phyloP scores from a whole-genome alignment of 2,113 vertebrate species.

The Bos taurus region DNA sequence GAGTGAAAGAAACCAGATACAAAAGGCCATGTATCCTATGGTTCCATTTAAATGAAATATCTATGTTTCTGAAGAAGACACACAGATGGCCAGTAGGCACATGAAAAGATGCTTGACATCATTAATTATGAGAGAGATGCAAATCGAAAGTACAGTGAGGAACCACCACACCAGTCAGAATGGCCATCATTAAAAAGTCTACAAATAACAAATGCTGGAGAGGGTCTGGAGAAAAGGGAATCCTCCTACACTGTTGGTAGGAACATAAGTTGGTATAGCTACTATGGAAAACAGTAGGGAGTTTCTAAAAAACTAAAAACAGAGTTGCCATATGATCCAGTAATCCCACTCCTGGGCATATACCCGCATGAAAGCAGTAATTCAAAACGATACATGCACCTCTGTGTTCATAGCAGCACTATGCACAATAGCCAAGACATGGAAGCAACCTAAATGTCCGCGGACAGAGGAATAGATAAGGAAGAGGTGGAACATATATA shows the following conservation, averaged over 20 bases:
- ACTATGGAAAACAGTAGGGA: neutral
- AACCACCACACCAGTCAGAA: neutral
- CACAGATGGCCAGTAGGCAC: neutral
- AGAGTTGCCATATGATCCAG: neutral
- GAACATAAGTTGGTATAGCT: neutral
- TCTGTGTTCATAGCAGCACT: neutral
- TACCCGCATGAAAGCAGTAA: rapidly evolving
- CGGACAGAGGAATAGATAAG: neutral
- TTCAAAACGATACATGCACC: neutral
- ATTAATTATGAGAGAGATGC: neutral
- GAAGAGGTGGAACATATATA: neutral
- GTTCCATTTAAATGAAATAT: neutral
- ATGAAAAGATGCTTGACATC: neutral
- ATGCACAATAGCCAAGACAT: neutral
- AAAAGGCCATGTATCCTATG: neutral
- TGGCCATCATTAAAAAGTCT: neutral
- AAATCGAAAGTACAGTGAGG: neutral
- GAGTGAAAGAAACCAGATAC: neutral
- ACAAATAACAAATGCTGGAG: neutral
- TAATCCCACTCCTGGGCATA: neutral
- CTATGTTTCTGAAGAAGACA: neutral
- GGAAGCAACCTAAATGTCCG: neutral
- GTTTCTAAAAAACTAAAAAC: neutral
- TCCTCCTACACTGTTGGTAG: neutral
- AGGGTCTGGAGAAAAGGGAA: neutral